Percentiles rank a stretch among this genome's conserved stretches.
Conservation (phyloP, 2,113 vertebrate genomes). For the Phalacrocorax brasilianus region DNA sequence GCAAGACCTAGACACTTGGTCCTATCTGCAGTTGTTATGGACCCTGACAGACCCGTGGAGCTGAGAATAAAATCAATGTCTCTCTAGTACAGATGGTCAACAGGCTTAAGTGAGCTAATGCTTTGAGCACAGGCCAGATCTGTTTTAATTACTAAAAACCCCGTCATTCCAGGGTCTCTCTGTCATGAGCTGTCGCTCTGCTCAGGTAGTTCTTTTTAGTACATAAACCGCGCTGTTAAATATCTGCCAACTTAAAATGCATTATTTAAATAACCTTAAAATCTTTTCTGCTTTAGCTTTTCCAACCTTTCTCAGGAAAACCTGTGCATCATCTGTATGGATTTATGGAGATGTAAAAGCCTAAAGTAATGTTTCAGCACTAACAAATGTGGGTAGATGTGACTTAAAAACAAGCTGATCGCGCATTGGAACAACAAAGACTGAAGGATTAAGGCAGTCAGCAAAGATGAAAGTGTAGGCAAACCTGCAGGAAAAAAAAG, state of each 20-base stretch:
- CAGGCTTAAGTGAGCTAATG: slow-evolving; percentile 41
- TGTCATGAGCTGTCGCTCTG: slow-evolving; percentile 27
- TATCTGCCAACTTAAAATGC: slow-evolving; percentile 58
- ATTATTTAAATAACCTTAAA: slow-evolving; percentile 65
- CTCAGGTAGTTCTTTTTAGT: slow-evolving; percentile 46
- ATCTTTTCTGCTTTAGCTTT: slow-evolving; percentile 37
- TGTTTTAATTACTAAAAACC: slow-evolving; percentile 67
- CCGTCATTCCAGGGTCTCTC: slow-evolving; percentile 17
- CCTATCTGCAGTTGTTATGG: not conserved
- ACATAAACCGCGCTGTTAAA: slow-evolving; percentile 46
- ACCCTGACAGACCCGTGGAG: not conserved
- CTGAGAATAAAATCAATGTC: slow-evolving; percentile 43
- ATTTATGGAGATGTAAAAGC: slow-evolving; percentile 68
- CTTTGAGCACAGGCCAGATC: slow-evolving; percentile 47
- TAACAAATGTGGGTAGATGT: slow-evolving; percentile 64
- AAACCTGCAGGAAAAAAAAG: slow-evolving; percentile 45
- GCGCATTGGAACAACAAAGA: slow-evolving; percentile 67
- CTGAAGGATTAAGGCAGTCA: slow-evolving; percentile 71
- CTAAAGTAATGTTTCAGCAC: slow-evolving; percentile 70
- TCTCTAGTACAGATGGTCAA: slow-evolving; percentile 60
- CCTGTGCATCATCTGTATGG: slow-evolving; percentile 47
- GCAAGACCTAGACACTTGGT: not conserved
- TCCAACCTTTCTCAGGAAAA: slow-evolving; percentile 44
- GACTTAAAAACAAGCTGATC: slow-evolving; percentile 75
- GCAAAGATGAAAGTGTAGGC: slow-evolving; percentile 68